Evolutionary conservation across 1,140 invertebrate species (phyloP), one percentile per base, ranked within the genome.

Genomic region (Formica selysi): DNA sequence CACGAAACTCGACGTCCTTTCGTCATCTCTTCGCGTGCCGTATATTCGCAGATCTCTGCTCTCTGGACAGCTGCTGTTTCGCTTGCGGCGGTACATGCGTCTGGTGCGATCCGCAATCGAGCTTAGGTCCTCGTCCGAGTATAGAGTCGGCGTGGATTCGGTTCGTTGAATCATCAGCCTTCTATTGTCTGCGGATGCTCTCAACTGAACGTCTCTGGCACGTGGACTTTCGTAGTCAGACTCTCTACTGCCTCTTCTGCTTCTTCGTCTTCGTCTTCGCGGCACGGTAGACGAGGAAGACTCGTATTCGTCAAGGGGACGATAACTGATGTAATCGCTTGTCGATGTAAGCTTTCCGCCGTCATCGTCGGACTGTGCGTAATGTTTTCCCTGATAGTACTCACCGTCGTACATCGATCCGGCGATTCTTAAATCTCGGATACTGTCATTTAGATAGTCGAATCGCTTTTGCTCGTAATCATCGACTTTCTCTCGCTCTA

Each of bases 31-130:
- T 32, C 76, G 65, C 11, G 76, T 8, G 8, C 88, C 79, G 59
- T 76, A 41, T 74, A 88, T 22, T 78, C 73, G 80, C 36, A 91
- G 7, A 48, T 81, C 22, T 86, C 76, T 29, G 90, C 91, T 57
- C 91, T 95, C 94, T 1, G 94, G 94, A 70, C 94, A 95, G 36
- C 94, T 95, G 38, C 87, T 92, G 84, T 95, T 94, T 0, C 94
- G 87, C 62, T 90, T 91, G 6, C 93, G 89, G 57, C 92, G 76
- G 8, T 90, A 90, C n/a, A 93, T 44, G 76, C 92, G 79, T 67
- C 87, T 83, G 2, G 67, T 81, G 73, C 84, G 92, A 68, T 86
- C 80, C 22, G 91, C 89, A 32, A 86, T 80, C 68, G 73, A 89
- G 71, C 71, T 93, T 78, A 59, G 86, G 85, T 93, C 92, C 36